A percentile compares a stretch with the other conserved stretches of the same genome.
Evolutionary conservation across 2,113 vertebrate species (phyloP).

Genomic region (Sphyrna mokarran): DNA sequence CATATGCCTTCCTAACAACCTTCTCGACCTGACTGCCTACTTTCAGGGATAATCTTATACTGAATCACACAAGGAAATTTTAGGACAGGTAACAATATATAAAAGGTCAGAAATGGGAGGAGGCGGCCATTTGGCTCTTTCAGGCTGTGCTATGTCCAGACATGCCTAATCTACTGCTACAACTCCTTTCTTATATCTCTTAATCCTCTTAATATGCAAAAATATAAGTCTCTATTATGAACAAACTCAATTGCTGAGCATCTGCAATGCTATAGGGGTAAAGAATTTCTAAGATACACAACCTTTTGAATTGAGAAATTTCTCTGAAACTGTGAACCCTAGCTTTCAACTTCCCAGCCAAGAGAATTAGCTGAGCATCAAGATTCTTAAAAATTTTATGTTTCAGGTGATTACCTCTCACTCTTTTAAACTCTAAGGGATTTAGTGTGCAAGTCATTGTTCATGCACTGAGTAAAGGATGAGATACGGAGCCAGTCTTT

Average conservation of each 20-base stretch:
- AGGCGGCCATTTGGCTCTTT: neutral
- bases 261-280: too few relatives aligned
- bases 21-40: too few relatives aligned
- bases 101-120: neutral
- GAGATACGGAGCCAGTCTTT: too few relatives aligned
- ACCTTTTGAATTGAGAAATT: neutral
- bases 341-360: neutral
- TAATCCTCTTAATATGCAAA: neutral
- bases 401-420: too few relatives aligned
- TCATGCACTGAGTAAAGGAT: too few relatives aligned
- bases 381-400: too few relatives aligned
- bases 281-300: too few relatives aligned
- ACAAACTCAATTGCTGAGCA: neutral
- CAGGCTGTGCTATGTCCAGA: neutral
- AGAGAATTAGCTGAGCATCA: too few relatives aligned
- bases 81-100: neutral
- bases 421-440: too few relatives aligned
- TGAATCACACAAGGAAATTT: neutral
- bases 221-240: neutral
- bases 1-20: too few relatives aligned
- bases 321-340: neutral
- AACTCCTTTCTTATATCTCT: neutral
- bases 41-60: neutral
- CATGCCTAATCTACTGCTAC: neutral
- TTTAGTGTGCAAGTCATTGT: too few relatives aligned